Evolutionary conservation across 2,113 vertebrate genomes (phyloP).

Genomic region (Nematolebias whitei): DNA sequence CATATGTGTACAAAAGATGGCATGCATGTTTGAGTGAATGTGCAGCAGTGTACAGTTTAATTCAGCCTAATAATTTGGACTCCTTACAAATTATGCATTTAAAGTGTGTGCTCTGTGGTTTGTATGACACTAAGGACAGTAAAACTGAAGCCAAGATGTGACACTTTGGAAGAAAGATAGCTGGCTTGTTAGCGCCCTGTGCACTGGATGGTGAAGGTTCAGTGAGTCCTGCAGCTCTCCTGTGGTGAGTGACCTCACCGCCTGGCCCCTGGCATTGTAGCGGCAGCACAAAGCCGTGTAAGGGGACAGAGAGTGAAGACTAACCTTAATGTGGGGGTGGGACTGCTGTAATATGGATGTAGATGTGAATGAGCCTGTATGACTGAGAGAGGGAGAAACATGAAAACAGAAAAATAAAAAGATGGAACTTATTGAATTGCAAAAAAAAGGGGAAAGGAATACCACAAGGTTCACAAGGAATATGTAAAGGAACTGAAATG

Average conservation of each 20-base stretch:
- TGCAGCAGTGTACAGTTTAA: slow-evolving; percentile 2
- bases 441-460: slow-evolving; percentile 32
- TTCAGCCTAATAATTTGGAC: slow-evolving; percentile 26
- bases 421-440: slow-evolving; percentile 22
- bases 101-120: slow-evolving; percentile 4
- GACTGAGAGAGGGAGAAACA: slow-evolving; percentile 39
- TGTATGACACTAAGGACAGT: slow-evolving; percentile 18
- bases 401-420: slow-evolving; percentile 38
- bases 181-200: slow-evolving; percentile 20
- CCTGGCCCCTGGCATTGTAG: slow-evolving; percentile 76
- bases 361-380: slow-evolving; percentile 56
- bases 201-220: slow-evolving; percentile 42
- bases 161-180: slow-evolving; percentile 43
- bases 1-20: slow-evolving; percentile 7
- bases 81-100: slow-evolving; percentile 9
- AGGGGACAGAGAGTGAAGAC: slow-evolving; percentile 61
- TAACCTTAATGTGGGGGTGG: slow-evolving; percentile 65
- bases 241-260: slow-evolving; percentile 77
- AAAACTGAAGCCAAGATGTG: slow-evolving; percentile 26
- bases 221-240: slow-evolving; percentile 77
- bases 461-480: slow-evolving; percentile 54
- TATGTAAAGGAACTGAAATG: slow-evolving; percentile 50
- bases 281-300: slow-evolving; percentile 74
- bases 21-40: slow-evolving; percentile 1
- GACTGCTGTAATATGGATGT: slow-evolving; percentile 51